Base-by-base conservation (phyloP, 2,888 invertebrate species). In the Sthenelais limicola region DNA sequence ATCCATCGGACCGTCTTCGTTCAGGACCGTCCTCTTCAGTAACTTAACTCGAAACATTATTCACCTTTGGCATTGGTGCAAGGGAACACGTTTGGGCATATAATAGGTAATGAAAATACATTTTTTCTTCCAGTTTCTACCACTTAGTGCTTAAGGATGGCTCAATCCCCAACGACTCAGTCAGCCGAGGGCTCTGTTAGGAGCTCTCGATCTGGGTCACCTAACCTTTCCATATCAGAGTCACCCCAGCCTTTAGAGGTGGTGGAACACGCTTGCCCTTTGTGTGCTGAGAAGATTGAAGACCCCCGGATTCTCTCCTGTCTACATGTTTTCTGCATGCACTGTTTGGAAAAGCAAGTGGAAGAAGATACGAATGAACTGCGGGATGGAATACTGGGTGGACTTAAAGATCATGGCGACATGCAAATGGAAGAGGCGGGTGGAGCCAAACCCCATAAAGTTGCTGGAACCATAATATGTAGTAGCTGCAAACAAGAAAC, bases 301-400 rank as follows among this genome's bases (percentile, higher is more conserved):
- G 91, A 92, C 86, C 97, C 97, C 74, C 92, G 95, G 80, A 92
- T 97, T 78, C 91, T 98, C 84, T 92, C 94, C 82, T 98, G 97
- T 89, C 92, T 98, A 87, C 97, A 98, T 90, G 95, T 95, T 68
- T 97, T 96, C 90, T 98, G 97, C 90, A 94, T 96, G 89, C 91
- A 92, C 80, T 98, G 97, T 89, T 91, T 98, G 84, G 93, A 93
- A 86, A 94, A 94, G 87, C 90, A 93, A 84, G 90, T 94, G n/a
- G 9, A 30, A 7, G 21, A 21, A 15, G 15, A 47, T 18, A 18
- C 15, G 15, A 47, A n/a, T n/a, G n/a, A n/a, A n/a, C n/a, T n/a
- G n/a, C 18, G 7, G 24, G 9, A 5, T 24, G 33, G 58, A 58
- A 7, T 5, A 43, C 15, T 12, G 33, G 58, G n/a, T 9, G 66